These are phyloP conservation scores for Ctenodactylus gundi DNA, from an alignment of 2,113 vertebrate species.

Conservation along the genomic window DNA sequence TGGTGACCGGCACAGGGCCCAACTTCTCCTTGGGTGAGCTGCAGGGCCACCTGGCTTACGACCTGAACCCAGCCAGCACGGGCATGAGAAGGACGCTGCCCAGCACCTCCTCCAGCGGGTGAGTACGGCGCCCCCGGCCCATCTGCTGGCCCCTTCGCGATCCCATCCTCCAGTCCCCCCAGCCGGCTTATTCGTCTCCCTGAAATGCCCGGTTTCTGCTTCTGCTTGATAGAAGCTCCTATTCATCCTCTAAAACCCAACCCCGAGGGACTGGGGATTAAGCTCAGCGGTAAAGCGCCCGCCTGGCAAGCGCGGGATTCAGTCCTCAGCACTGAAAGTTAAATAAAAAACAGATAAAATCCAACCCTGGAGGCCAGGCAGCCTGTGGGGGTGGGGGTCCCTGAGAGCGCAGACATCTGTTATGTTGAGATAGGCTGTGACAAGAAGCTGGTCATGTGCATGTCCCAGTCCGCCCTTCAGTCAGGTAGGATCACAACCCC, in stretches of 20 bases:
- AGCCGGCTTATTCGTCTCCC: neutral
- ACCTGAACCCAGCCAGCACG: slow-evolving; percentile 94
- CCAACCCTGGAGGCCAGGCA: neutral
- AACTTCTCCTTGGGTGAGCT: slow-evolving; percentile 98
- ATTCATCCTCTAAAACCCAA: neutral
- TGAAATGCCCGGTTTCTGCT: neutral
- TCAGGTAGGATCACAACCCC: neutral
- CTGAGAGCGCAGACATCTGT: neutral
- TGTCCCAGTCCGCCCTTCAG: neutral
- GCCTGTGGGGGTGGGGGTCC: neutral
- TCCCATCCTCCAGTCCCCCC: neutral
- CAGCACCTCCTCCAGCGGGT: slow-evolving; percentile 97
- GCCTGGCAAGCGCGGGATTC: too few species aligned
- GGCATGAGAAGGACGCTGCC: slow-evolving; percentile 94
- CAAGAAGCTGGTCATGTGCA: neutral
- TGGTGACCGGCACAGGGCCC: slow-evolving; percentile 94
- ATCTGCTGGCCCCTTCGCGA: neutral
- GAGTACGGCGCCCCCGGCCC: slow-evolving; percentile 74
- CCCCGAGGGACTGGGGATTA: too few species aligned
- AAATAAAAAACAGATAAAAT: too few species aligned
- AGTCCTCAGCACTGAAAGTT: too few species aligned
- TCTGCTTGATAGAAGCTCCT: neutral
- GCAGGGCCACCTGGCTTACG: slow-evolving; percentile 97
- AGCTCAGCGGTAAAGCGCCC: too few species aligned
- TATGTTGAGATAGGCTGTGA: neutral